phyloP scores from a whole-genome alignment of 2,888 invertebrate species.

The Spicauda simplicius region DNA sequence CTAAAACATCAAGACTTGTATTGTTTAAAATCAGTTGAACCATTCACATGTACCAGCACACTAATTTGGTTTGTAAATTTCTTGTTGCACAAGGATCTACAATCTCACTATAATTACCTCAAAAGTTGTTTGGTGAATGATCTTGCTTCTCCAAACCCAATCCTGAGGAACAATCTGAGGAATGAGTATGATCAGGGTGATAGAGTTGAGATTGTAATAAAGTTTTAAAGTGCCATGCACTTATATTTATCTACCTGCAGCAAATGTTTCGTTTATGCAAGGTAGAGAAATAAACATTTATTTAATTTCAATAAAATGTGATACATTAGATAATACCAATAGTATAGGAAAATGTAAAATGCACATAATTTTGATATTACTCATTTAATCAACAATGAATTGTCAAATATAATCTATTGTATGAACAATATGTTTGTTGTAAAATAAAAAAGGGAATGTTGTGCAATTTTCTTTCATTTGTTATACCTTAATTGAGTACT shows the following conservation, averaged over 20 bases:
- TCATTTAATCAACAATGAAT: no score
- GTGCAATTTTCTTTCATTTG: no score
- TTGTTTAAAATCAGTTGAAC: slow-evolving; percentile 28
- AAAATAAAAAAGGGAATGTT: no score
- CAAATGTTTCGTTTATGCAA: not conserved
- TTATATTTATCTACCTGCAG: not conserved
- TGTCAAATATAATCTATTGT: no score
- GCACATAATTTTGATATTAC: no score
- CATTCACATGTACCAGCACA: slow-evolving; percentile 12
- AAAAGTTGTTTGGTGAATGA: slow-evolving; percentile 43
- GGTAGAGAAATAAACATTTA: no score
- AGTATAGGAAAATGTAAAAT: no score
- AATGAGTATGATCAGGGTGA: not conserved
- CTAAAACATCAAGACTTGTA: slow-evolving; percentile 26
- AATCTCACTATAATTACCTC: slow-evolving; percentile 61
- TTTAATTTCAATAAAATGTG: no score
- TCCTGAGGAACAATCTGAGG: not conserved
- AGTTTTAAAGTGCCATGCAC: not conserved
- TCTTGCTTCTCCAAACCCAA: not conserved
- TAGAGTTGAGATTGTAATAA: slow-evolving; percentile 7
- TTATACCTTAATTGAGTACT: no score
- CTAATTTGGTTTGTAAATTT: slow-evolving; percentile 38
- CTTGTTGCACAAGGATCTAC: slow-evolving; percentile 35
- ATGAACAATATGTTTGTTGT: no score
- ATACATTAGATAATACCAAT: no score